phyloP scores from a whole-genome alignment of 2,888 invertebrate genomes.

The Torymus auratus region DNA sequence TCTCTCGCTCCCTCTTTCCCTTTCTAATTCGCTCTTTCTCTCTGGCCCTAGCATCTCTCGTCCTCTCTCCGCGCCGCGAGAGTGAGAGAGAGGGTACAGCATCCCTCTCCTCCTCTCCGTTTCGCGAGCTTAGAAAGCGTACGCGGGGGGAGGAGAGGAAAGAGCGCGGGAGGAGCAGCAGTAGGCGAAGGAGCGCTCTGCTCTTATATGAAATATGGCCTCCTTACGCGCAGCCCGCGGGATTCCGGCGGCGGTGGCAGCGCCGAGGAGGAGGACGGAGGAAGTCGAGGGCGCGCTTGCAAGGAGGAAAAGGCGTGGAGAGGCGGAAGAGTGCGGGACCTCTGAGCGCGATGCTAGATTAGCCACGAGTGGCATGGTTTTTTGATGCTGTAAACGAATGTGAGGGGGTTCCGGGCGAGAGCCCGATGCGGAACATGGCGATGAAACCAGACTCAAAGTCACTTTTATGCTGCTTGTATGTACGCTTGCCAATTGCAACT shows the following conservation, averaged over 20 bases:
- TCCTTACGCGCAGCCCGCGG: constrained; percentile 66
- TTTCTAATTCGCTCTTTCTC: constrained; percentile 57
- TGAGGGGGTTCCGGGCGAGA: too few species aligned
- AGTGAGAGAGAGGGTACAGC: constrained; percentile 44
- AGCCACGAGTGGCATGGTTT: too few species aligned
- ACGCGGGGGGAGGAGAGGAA: constrained; percentile 10
- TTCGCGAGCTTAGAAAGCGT: constrained; percentile 49
- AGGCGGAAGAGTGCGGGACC: constrained; percentile 31
- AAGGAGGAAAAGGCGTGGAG: constrained; percentile 9
- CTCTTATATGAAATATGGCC: constrained; percentile 75
- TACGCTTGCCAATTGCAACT: too few species aligned
- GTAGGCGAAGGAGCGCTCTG: neutral
- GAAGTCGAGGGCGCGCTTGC: constrained; percentile 30
- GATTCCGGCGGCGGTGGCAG: neutral
- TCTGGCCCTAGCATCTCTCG: neutral
- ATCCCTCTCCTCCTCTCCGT: neutral
- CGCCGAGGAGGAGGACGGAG: constrained; percentile 52
- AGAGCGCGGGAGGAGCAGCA: neutral
- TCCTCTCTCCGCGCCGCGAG: constrained; percentile 8
- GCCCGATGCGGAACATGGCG: too few species aligned
- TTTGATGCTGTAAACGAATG: too few species aligned
- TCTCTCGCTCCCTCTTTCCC: constrained; percentile 43
- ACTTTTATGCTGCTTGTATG: too few species aligned
- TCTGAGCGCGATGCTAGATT: too few species aligned
- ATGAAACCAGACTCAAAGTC: too few species aligned